Evolutionary conservation across 1,140 invertebrate genomes (phyloP), one percentile per base, ranked within the genome.

Genomic region (Venustaconcha ellipsiformis): DNA sequence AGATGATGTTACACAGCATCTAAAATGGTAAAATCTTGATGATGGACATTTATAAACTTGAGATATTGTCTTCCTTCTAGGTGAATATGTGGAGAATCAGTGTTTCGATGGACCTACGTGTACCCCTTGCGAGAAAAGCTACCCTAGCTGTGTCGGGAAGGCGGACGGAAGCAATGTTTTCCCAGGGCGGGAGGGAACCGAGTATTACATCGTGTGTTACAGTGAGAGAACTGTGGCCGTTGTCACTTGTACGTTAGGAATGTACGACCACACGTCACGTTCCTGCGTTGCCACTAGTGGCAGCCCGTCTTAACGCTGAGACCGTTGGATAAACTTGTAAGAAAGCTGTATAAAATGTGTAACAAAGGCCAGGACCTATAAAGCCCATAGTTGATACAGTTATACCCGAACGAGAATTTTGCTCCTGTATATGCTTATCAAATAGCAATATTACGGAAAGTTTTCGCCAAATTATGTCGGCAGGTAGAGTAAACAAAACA

Each of bases 51-150:
- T 48, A 48, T 48, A 48, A 48, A 48, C 30, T 13, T 57, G 18
- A n/a, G 37, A 5, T 13, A 30, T 56, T 58, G 60, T 70, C 30
- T 65, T 57, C 20, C 20, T 80, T 78, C 17, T 71, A 86, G 85
- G 85, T 70, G 85, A 86, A 48, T 86, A 85, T 67, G 74, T 82
- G 3, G 78, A 83, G 57, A 84, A 84, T 26, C 82, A 86, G 30
- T 86, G 85, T 68, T 76, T 80, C 30, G 79, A 80, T 23, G 37
- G 37, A 11, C 15, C 78, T 6, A 76, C 78, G 57, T 86, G 85
- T 70, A 77, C 80, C 55, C 82, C 83, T 0, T 86, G 85, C 66
- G 80, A 81, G 57, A 64, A 70, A 26, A 78, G 76, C 71, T 82
- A 75, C 60, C 82, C 85, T 13, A 82, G 78, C 72, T 87, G 85